Evolutionary conservation across 2,113 vertebrate species (phyloP).

Genomic region (Alces alces): DNA sequence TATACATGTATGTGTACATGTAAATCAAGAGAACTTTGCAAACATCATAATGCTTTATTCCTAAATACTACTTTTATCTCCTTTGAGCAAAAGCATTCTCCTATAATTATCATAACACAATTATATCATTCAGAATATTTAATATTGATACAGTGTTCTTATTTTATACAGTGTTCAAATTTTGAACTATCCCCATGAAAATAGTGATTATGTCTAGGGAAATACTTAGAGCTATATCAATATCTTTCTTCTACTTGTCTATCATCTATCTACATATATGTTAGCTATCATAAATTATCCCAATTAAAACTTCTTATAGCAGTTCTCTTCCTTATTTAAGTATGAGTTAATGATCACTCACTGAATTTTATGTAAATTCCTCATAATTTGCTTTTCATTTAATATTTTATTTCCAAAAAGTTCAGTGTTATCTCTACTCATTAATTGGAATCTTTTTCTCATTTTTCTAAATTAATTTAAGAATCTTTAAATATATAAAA

Average conservation of each 20-base stretch:
- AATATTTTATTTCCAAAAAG: neutral
- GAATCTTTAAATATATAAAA: neutral
- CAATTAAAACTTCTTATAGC: neutral
- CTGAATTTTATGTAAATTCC: neutral
- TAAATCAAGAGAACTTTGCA: no score
- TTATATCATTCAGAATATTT: neutral
- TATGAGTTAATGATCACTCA: neutral
- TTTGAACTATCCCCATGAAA: neutral
- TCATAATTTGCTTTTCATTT: neutral
- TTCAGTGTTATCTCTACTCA: neutral
- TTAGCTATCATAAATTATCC: neutral
- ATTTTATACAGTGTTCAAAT: neutral
- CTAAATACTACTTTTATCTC: no score
- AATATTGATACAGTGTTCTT: neutral
- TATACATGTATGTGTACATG: neutral
- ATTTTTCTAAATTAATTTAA: neutral
- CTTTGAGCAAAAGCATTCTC: neutral
- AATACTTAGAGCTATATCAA: neutral
- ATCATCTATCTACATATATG: neutral
- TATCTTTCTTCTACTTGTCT: neutral
- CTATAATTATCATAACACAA: neutral
- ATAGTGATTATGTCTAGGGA: no score
- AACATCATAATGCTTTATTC: no score
- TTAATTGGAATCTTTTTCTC: neutral
- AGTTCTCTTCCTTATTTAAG: neutral